phyloP scores from a whole-genome alignment of 2,888 invertebrate species.

The Ophion obscuratus region DNA sequence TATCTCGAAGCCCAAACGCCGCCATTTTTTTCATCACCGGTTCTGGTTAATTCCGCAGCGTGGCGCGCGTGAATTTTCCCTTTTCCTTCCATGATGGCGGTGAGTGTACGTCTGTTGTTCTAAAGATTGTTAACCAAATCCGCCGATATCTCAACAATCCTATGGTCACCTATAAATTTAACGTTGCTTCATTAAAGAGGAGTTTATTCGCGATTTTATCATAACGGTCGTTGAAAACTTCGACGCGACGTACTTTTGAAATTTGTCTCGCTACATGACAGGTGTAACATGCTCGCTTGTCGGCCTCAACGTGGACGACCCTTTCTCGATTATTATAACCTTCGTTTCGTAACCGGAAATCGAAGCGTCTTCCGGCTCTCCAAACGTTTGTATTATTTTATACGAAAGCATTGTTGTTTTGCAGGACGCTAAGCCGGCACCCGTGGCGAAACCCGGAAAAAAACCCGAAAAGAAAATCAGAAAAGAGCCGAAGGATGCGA shows the following conservation, averaged over 20 bases:
- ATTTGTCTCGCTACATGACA: slow-evolving; percentile 62
- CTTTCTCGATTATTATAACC: slow-evolving; percentile 69
- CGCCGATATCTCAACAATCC: slow-evolving; percentile 75
- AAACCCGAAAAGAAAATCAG: slow-evolving; percentile 84
- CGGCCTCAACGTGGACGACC: slow-evolving; percentile 52
- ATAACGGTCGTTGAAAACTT: slow-evolving; percentile 61
- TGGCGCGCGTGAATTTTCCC: slow-evolving; percentile 64
- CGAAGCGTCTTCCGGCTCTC: slow-evolving; percentile 5
- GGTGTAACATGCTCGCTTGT: slow-evolving; percentile 58
- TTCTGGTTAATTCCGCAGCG: slow-evolving; percentile 56
- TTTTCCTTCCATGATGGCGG: slow-evolving; percentile 76
- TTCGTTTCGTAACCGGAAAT: slow-evolving; percentile 13
- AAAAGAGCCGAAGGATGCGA: slow-evolving; percentile 89
- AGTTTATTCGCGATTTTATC: slow-evolving; percentile 21
- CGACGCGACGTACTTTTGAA: slow-evolving; percentile 21
- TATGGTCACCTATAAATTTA: background rate
- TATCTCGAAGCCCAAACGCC: slow-evolving; percentile 20
- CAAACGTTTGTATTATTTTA: slow-evolving; percentile 1
- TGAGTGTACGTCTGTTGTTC: slow-evolving; percentile 72
- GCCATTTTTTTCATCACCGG: slow-evolving; percentile 43
- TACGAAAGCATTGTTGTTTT: slow-evolving; percentile 70
- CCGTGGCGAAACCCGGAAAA: slow-evolving; percentile 84
- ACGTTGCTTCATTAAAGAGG: slow-evolving; percentile 10
- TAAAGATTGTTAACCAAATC: slow-evolving; percentile 71
- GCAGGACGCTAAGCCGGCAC: slow-evolving; percentile 84